Evolutionary conservation across 1,140 invertebrate genomes (phyloP).

Genomic region (Neuroterus valhalla): DNA sequence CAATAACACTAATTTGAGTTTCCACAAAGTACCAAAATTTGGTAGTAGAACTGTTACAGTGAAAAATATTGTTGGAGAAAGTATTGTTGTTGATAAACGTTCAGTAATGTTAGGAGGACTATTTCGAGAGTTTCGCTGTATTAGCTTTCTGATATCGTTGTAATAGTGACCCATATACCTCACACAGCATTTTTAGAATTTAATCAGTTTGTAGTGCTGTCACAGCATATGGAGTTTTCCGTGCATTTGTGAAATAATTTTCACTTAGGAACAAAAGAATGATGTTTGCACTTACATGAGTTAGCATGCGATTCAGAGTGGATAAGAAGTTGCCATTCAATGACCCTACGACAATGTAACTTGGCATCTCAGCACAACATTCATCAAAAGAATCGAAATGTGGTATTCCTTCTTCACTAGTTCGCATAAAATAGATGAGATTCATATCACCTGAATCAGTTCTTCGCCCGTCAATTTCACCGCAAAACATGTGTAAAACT

Average conservation of each 20-base stretch:
- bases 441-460: conserved; percentile 72
- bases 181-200: too few relatives aligned
- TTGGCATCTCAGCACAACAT: conserved; percentile 78
- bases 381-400: conserved; percentile 72
- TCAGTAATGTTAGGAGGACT: too few relatives aligned
- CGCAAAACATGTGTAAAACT: conserved; percentile 80
- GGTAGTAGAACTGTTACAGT: too few relatives aligned
- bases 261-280: conserved; percentile 39
- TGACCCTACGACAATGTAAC: conserved; percentile 79
- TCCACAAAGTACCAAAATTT: too few relatives aligned
- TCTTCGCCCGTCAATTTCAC: conserved; percentile 75
- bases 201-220: too few relatives aligned
- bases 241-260: conserved; percentile 48
- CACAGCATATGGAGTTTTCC: too few relatives aligned
- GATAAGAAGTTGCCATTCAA: conserved; percentile 77
- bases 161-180: too few relatives aligned
- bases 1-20: too few relatives aligned
- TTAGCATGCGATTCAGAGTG: conserved; percentile 72
- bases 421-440: conserved; percentile 81
- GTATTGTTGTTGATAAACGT: too few relatives aligned
- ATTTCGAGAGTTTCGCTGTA: too few relatives aligned
- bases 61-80: too few relatives aligned
- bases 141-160: too few relatives aligned
- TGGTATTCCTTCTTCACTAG: conserved; percentile 77
- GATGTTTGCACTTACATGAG: conserved; percentile 62